A percentile compares a stretch with the other conserved stretches of the same genome.
phyloP scores from a whole-genome alignment of 2,888 invertebrate species.

The Luperina testacea region DNA sequence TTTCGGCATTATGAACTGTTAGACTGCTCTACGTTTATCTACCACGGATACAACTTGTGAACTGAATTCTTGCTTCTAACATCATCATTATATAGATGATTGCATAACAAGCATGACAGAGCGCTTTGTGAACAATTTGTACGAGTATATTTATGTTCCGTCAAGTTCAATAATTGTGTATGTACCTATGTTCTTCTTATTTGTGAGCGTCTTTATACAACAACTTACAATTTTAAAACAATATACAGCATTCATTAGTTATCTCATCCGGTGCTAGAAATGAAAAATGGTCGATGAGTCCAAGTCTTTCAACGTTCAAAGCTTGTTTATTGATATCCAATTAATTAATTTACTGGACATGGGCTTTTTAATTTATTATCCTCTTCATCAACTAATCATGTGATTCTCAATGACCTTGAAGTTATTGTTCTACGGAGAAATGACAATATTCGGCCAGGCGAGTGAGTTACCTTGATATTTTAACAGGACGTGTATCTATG shows the following conservation, averaged over 20 bases:
- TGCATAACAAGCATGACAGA: constrained; percentile 36
- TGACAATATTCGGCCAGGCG: not conserved
- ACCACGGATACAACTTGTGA: not conserved
- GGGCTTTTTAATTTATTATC: not conserved
- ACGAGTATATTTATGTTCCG: not conserved
- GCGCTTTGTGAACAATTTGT: constrained; percentile 34
- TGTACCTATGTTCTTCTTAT: not conserved
- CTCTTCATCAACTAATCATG: too few relatives aligned
- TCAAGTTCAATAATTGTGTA: not conserved
- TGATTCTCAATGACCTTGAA: constrained; percentile 9
- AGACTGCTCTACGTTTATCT: constrained; percentile 8
- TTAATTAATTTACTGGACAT: not conserved
- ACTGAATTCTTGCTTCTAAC: constrained; percentile 23
- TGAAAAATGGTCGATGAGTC: not conserved
- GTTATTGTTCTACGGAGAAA: not conserved
- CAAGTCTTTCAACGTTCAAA: not conserved
- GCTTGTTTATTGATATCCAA: not conserved
- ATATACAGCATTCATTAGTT: not conserved
- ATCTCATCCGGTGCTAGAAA: constrained; percentile 29
- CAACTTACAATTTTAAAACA: not conserved
- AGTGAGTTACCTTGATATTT: not conserved
- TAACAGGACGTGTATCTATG: not conserved
- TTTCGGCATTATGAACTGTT: constrained; percentile 69
- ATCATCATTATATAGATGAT: constrained; percentile 17
- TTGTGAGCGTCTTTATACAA: not conserved